Evolutionary conservation across 2,113 vertebrate genomes (phyloP).

Genomic region (Phalacrocorax brasilianus): DNA sequence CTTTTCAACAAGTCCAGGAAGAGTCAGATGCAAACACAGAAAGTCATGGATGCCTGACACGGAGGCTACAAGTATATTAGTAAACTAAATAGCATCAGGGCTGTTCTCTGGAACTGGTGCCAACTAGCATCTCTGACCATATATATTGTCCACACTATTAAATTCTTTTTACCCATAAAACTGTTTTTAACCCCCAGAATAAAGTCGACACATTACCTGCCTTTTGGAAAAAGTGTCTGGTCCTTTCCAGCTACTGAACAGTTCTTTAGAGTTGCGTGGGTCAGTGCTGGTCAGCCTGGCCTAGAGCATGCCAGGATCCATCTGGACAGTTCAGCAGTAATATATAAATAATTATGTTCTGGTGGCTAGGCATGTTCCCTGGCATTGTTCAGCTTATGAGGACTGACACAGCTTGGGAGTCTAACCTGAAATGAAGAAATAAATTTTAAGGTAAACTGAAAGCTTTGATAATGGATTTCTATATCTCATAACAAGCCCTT

Average conservation of each 20-base stretch:
- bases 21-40: background rate
- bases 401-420: background rate
- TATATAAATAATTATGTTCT: background rate
- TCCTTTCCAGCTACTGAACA: background rate
- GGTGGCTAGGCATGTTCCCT: background rate
- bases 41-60: background rate
- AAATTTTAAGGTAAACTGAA: background rate
- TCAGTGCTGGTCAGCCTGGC: background rate
- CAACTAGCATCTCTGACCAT: background rate
- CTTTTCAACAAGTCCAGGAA: background rate
- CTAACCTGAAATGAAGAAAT: background rate
- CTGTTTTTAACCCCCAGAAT: background rate
- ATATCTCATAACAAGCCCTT: background rate
- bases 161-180: background rate
- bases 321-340: background rate
- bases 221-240: background rate
- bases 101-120: background rate
- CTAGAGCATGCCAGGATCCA: background rate
- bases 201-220: background rate
- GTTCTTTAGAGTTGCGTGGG: background rate
- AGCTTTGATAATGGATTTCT: background rate
- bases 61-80: background rate
- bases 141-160: background rate
- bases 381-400: background rate
- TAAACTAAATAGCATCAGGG: background rate